Evolutionary conservation across 2,888 invertebrate species (phyloP), one percentile per base, ranked within the genome.

Genomic region (Cremastinae sp.): DNA sequence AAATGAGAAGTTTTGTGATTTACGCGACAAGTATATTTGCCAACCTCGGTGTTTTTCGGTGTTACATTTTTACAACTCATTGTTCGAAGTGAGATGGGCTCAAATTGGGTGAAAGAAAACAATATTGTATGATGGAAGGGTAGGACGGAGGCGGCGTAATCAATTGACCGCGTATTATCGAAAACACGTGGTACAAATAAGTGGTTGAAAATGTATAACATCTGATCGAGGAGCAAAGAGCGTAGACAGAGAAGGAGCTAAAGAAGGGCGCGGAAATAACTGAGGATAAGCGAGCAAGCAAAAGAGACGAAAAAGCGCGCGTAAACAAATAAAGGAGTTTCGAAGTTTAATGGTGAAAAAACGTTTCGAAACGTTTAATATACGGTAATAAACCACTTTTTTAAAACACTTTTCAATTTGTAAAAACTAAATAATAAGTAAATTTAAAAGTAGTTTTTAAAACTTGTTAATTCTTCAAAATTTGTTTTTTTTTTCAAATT

Each of bases 101-200:
- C 36, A 41, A 20, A 36, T 62, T 8, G 22, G 45, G 53, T n/a
- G 14, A 34, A 61, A 34, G 8, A 43, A 28, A 69, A 54, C 20
- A 66, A 45, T 51, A 49, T 16, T 34, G 53, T 53, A 38, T 16
- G 59, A 73, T 65, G 73, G 58, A 9, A 65, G 41, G 41, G 65
- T 43, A 45, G 47, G 45, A 10, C 14, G 14, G 59, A 20, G 41
- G 59, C 16, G 41, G 53, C 45, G 61, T 28, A 34, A 65, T 47
- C 22, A 16, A 20, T 64, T 49, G 43, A 41, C 53, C 51, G 49
- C 43, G 36, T 64, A 56, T 65, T 56, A 41, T 59, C 54, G 34
- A 53, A 73, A 65, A 59, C 73, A 73, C 73, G 76, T 77, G 76
- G 69, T 58, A 51, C 53, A 22, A 70, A 70, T 77, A 69, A 38